These are phyloP conservation scores for Heliopora coerulea DNA, from an alignment of 92 coral and sea anemone genomes.

Conservation along the genomic window DNA sequence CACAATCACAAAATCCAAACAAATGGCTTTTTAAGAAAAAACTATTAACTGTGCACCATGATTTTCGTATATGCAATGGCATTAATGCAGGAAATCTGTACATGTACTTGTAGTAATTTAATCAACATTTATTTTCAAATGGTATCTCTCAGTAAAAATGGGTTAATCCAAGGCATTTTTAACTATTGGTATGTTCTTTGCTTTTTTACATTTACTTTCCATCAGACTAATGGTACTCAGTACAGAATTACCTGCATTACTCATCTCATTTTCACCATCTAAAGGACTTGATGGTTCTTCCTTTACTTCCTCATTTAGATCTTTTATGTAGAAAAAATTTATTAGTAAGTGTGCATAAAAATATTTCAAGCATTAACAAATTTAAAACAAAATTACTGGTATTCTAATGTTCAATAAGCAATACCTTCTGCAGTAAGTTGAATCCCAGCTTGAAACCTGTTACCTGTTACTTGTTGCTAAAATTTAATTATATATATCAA, in stretches of 20 bases:
- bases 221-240: too few relatives aligned
- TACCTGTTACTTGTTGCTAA: neutral
- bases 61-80: too few relatives aligned
- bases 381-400: neutral
- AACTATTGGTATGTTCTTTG: too few relatives aligned
- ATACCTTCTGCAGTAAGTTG: neutral
- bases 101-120: too few relatives aligned
- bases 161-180: too few relatives aligned
- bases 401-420: neutral
- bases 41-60: too few relatives aligned
- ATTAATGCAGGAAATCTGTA: too few relatives aligned
- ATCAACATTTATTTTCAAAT: too few relatives aligned
- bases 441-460: neutral
- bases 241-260: conserved; percentile 33
- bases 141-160: too few relatives aligned
- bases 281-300: conserved; percentile 93
- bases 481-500: neutral
- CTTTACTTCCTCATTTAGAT: conserved; percentile 60
- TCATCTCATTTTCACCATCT: conserved; percentile 50
- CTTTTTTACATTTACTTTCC: too few relatives aligned
- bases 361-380: neutral
- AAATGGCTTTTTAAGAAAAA: too few relatives aligned
- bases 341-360: neutral
- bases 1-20: too few relatives aligned
- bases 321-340: neutral